Percentiles rank a stretch among this genome's conserved stretches.
These are phyloP conservation scores for Aphyosemion australe DNA, from an alignment of 2,113 vertebrate genomes.

Conservation along the genomic window DNA sequence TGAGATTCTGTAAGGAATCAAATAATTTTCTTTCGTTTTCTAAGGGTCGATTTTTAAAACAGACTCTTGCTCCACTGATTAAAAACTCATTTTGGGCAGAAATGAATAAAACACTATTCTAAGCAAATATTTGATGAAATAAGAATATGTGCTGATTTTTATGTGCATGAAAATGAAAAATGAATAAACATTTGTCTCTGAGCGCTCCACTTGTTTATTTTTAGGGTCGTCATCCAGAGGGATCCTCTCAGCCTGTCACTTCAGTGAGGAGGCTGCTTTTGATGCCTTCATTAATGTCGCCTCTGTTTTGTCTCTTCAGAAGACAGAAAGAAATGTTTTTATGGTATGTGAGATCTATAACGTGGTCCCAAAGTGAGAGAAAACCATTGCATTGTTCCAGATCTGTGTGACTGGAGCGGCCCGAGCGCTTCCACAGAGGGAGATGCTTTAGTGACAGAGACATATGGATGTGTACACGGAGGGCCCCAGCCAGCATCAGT, in stretches of 20 bases:
- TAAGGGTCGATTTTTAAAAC: too few relatives aligned
- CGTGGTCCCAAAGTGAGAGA: background rate
- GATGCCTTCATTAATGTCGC: background rate
- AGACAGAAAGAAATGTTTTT: background rate
- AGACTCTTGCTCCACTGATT: too few relatives aligned
- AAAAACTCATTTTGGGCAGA: too few relatives aligned
- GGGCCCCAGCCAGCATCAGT: conserved; percentile 39
- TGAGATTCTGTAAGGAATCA: too few relatives aligned
- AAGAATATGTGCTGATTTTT: too few relatives aligned
- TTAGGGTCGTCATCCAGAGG: conserved; percentile 19
- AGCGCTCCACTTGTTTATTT: conserved; percentile 23
- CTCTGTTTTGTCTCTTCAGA: background rate
- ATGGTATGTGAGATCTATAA: background rate
- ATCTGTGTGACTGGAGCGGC: background rate
- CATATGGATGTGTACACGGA: conserved; percentile 52
- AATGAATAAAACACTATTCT: too few relatives aligned
- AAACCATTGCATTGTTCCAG: background rate
- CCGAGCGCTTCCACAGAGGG: conserved; percentile 20
- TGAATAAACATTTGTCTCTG: conserved; percentile 10
- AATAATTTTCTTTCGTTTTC: too few relatives aligned
- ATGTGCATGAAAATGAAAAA: background rate
- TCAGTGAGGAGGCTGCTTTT: conserved; percentile 3
- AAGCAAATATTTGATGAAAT: too few relatives aligned
- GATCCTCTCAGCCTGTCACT: conserved; percentile 21
- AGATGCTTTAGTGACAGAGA: conserved; percentile 56